phyloP scores from a whole-genome alignment of 2,888 invertebrate species.

The Entomobrya multifasciata region DNA sequence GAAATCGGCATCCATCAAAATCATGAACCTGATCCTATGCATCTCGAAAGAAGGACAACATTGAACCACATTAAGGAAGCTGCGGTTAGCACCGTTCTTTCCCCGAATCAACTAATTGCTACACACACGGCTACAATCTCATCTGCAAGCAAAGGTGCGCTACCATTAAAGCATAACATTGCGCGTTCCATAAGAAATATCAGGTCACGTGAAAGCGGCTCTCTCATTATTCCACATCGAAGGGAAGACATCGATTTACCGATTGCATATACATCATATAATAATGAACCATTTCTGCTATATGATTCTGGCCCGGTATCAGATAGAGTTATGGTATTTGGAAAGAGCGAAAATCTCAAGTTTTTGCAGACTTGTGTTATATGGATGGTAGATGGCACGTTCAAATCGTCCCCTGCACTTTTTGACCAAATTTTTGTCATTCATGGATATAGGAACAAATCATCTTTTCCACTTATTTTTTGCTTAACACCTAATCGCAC shows the following conservation, averaged over 20 bases:
- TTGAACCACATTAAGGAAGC: neutral
- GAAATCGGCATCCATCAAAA: neutral
- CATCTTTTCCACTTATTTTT: conserved; percentile 17
- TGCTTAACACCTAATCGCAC: conserved; percentile 4
- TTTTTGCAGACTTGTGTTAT: neutral
- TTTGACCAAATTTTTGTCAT: conserved; percentile 36
- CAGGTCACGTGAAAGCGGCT: neutral
- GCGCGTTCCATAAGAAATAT: neutral
- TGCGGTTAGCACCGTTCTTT: neutral
- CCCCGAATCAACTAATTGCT: conserved; percentile 6
- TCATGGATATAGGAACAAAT: neutral
- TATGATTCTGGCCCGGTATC: neutral
- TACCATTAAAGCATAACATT: neutral
- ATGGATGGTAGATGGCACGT: conserved; percentile 28
- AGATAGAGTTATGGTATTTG: neutral
- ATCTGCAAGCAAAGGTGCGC: neutral
- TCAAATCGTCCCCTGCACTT: conserved; percentile 36
- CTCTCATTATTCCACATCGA: neutral
- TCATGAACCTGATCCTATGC: neutral
- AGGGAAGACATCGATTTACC: conserved; percentile 11
- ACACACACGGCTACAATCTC: neutral
- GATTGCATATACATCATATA: neutral
- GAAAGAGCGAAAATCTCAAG: neutral
- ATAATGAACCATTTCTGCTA: neutral
- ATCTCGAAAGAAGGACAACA: neutral